Conservation (phyloP, 2,113 vertebrate genomes). For the Furnarius figulus region DNA sequence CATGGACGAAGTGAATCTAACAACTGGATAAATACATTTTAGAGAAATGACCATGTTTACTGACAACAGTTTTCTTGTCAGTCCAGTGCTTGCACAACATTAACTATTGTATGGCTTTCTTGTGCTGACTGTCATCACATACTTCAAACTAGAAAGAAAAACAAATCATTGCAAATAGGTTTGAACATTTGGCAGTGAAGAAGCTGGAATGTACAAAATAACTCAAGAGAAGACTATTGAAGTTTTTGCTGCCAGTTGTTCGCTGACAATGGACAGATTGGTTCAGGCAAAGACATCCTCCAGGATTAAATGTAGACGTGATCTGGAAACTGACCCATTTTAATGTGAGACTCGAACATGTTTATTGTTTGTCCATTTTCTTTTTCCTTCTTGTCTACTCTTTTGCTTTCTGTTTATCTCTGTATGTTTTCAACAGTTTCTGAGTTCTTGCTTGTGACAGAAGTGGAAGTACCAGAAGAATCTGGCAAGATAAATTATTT, state of each 20-base stretch:
- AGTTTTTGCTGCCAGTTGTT: neutral
- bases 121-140: neutral
- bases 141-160: neutral
- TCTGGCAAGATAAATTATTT: neutral
- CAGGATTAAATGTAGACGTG: neutral
- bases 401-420: neutral
- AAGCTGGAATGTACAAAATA: neutral
- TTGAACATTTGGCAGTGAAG: neutral
- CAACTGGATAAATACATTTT: neutral
- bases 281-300: neutral
- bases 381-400: neutral
- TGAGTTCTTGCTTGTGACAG: neutral
- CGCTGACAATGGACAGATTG: neutral
- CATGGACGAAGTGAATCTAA: neutral
- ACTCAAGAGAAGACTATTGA: neutral
- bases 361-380: neutral
- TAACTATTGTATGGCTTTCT: neutral
- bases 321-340: neutral
- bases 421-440: neutral
- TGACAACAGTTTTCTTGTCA: neutral
- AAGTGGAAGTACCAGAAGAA: neutral
- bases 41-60: neutral
- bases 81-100: slow-evolving; percentile 15
- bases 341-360: neutral
- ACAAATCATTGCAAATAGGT: neutral